Evolutionary conservation across 35 echinoderm and acorn worm genomes (phyloP).

Genomic region (Apostichopus japonicus): DNA sequence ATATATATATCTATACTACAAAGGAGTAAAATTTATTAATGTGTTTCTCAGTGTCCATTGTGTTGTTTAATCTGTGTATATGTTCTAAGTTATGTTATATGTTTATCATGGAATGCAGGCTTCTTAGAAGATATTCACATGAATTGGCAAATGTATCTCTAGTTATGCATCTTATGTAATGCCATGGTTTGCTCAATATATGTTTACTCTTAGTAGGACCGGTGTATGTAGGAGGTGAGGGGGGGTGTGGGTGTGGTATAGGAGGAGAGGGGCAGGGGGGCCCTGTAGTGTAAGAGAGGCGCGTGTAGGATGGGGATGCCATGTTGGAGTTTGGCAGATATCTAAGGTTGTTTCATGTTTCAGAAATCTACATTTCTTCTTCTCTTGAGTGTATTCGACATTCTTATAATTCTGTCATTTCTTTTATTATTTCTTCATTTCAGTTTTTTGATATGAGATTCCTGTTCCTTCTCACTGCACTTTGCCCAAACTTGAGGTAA

Average conservation of each 20-base stretch:
- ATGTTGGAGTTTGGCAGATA: background rate
- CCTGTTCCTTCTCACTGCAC: slow-evolving; percentile 85
- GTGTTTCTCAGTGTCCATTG: too few relatives aligned
- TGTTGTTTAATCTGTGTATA: too few relatives aligned
- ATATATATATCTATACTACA: too few relatives aligned
- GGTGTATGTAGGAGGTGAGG: background rate
- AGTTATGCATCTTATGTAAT: too few relatives aligned
- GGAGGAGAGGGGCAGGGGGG: background rate
- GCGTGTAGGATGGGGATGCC: background rate
- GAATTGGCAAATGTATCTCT: too few relatives aligned
- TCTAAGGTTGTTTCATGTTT: too few relatives aligned
- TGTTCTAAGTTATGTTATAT: too few relatives aligned
- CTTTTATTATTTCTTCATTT: slow-evolving; percentile 19
- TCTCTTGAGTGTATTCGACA: too few relatives aligned
- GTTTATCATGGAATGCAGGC: too few relatives aligned
- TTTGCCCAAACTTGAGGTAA: slow-evolving; percentile 81
- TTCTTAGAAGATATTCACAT: too few relatives aligned
- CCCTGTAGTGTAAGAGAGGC: background rate
- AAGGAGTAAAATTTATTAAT: too few relatives aligned
- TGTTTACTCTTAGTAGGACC: background rate
- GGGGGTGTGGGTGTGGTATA: background rate
- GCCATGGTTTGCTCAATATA: background rate
- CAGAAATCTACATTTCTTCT: too few relatives aligned
- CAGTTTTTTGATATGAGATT: slow-evolving; percentile 91
- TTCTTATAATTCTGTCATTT: background rate